phyloP scores from a whole-genome alignment of 2,113 vertebrate genomes.

The Archilochus colubris region DNA sequence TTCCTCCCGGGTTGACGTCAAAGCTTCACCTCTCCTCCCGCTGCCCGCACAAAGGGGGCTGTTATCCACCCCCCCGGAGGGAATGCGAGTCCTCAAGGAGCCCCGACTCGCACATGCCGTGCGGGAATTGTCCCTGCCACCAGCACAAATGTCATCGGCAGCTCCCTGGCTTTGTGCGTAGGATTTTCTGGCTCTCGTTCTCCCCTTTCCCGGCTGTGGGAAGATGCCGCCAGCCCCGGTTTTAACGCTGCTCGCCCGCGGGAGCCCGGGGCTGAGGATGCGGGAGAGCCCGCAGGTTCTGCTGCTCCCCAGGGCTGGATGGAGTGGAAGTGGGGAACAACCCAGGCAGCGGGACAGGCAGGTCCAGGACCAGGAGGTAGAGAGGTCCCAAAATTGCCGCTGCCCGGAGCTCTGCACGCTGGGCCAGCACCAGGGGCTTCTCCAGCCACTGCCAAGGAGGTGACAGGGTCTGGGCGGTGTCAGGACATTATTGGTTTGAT shows the following conservation, averaged over 20 bases:
- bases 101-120: not conserved
- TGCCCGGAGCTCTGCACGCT: fast-evolving
- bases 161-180: not conserved
- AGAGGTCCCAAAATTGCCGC: fast-evolving
- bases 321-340: not conserved
- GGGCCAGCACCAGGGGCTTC: not conserved
- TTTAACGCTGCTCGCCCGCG: not conserved
- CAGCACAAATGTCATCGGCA: not conserved
- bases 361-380: fast-evolving
- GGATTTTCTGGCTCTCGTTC: not conserved
- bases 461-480: fast-evolving
- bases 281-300: not conserved
- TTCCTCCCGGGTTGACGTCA: slow-evolving; percentile 69
- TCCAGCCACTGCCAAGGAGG: not conserved
- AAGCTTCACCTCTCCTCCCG: slow-evolving; percentile 51
- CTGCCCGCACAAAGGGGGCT: slow-evolving; percentile 39
- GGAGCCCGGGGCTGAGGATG: not conserved
- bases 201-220: not conserved
- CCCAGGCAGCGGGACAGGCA: not conserved
- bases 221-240: not conserved
- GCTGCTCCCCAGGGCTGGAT: not conserved
- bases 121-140: not conserved
- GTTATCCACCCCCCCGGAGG: not conserved
- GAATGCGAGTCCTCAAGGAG: slow-evolving; percentile 52
- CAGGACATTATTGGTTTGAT: fast-evolving